Percentiles rank a stretch among this genome's conserved stretches.
Evolutionary conservation across 2,797 vertebrate genomes (phyloP).

Genomic region (Selene dorsalis): DNA sequence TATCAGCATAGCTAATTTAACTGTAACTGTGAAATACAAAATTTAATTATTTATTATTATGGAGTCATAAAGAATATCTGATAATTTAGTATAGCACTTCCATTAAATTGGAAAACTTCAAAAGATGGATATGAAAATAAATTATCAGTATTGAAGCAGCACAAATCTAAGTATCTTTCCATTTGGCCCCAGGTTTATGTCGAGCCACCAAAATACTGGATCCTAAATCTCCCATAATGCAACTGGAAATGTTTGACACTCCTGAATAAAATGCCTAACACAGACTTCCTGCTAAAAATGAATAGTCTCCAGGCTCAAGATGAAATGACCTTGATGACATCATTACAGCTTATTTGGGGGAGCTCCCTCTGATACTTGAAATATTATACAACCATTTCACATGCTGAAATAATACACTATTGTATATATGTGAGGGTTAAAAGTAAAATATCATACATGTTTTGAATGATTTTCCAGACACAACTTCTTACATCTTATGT

Average conservation of each 20-base stretch:
- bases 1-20: neutral
- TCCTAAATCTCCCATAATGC: neutral
- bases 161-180: neutral
- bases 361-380: slow-evolving; percentile 1
- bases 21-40: neutral
- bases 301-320: neutral
- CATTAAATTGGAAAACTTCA: neutral
- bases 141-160: neutral
- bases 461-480: neutral
- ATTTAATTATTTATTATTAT: neutral
- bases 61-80: neutral
- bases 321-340: neutral
- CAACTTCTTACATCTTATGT: neutral
- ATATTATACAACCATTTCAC: neutral
- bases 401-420: neutral
- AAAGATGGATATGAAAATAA: neutral
- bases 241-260: neutral
- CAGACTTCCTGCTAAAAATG: neutral
- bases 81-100: neutral
- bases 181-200: neutral
- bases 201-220: neutral
- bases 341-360: neutral
- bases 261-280: no score
- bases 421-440: no score
- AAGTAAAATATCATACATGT: neutral